Percentiles rank a stretch among this genome's conserved stretches.
These are phyloP conservation scores for Apis dorsata DNA, from an alignment of 1,140 invertebrate species.

Conservation along the genomic window DNA sequence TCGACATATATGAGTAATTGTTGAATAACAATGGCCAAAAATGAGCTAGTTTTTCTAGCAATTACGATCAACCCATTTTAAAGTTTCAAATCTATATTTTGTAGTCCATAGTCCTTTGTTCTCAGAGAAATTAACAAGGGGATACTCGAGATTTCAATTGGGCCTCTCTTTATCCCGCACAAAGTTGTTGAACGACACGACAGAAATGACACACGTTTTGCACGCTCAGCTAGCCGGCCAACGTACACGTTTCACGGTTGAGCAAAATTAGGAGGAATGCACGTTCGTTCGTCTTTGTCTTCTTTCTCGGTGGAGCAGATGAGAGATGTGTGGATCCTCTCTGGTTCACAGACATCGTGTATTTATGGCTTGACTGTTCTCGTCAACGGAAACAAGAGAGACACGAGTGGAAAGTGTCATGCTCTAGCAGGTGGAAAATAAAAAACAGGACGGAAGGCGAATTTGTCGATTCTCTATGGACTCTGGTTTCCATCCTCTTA, in stretches of 20 bases:
- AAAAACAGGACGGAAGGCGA: slow-evolving; percentile 39
- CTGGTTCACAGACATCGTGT: slow-evolving; percentile 41
- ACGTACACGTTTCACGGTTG: not conserved
- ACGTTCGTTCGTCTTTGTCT: not conserved
- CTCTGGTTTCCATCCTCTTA: not conserved
- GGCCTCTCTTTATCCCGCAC: too few species aligned
- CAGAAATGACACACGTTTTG: slow-evolving; percentile 34
- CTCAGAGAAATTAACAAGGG: too few species aligned
- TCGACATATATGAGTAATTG: too few species aligned
- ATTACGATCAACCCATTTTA: too few species aligned
- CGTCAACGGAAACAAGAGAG: slow-evolving; percentile 57
- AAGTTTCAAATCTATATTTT: too few species aligned
- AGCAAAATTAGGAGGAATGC: slow-evolving; percentile 38
- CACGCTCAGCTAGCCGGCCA: not conserved
- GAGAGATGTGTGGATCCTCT: not conserved
- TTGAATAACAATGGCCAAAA: too few species aligned
- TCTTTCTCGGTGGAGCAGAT: not conserved
- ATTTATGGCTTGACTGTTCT: slow-evolving; percentile 54
- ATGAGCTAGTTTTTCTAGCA: too few species aligned
- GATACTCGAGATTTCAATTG: too few species aligned
- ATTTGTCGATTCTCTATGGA: slow-evolving; percentile 25
- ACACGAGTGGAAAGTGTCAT: slow-evolving; percentile 63
- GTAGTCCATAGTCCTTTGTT: too few species aligned
- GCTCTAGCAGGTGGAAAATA: slow-evolving; percentile 57
- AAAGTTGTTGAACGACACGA: not conserved